Conservation (phyloP, 2,888 invertebrate species). For the Choristoneura rosaceana region DNA sequence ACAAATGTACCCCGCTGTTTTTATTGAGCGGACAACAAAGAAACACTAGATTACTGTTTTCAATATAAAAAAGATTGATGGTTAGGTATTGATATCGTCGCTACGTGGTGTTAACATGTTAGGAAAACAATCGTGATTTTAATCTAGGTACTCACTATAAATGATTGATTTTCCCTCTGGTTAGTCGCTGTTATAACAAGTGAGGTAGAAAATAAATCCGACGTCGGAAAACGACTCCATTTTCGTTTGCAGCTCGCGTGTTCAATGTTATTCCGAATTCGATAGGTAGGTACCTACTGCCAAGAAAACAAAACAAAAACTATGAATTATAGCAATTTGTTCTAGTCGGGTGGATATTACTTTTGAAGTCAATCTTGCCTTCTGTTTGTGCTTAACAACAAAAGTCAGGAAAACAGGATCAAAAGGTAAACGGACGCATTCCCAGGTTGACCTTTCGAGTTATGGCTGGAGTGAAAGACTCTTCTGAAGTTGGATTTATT, state of each 20-base stretch:
- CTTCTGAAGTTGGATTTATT: slow-evolving; percentile 24
- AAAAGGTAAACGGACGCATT: slow-evolving; percentile 20
- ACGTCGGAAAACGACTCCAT: slow-evolving; percentile 9
- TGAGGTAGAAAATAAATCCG: neutral
- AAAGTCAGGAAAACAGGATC: slow-evolving; percentile 14
- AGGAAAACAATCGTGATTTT: slow-evolving; percentile 8
- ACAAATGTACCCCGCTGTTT: slow-evolving; percentile 9
- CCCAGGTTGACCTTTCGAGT: neutral
- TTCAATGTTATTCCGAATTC: slow-evolving; percentile 5
- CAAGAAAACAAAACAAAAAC: slow-evolving; percentile 1
- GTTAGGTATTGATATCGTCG: neutral
- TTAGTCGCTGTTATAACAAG: neutral
- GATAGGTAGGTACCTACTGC: neutral
- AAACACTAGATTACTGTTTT: slow-evolving; percentile 15
- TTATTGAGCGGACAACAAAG: slow-evolving; percentile 30
- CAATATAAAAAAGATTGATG: slow-evolving; percentile 21
- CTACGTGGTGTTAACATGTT: slow-evolving; percentile 10
- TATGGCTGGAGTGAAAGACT: slow-evolving; percentile 9
- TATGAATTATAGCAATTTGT: slow-evolving; percentile 7
- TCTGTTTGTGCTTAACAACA: neutral
- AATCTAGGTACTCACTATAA: neutral
- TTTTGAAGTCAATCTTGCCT: neutral
- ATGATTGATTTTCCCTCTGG: slow-evolving; percentile 6
- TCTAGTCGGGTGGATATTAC: neutral
- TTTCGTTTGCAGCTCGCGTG: neutral